Conservation (phyloP, 2,113 vertebrate genomes). For the Varanus komodoensis region DNA sequence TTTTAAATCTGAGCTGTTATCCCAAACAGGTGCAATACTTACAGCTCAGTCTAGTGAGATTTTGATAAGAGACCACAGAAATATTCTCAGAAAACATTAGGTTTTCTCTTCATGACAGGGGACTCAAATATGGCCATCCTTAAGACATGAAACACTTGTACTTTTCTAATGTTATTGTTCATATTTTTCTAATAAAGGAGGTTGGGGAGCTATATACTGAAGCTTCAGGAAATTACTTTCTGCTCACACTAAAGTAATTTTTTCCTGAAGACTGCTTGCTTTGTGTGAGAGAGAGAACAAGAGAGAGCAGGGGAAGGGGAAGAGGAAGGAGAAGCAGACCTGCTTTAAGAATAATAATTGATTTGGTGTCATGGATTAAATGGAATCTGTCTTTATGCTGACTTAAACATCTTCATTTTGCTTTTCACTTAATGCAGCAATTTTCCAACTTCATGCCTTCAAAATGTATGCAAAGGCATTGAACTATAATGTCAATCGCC, state of each 20-base stretch:
- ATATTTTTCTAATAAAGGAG: conserved; percentile 8
- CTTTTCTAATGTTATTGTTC: background rate
- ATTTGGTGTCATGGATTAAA: background rate
- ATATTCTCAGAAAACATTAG: background rate
- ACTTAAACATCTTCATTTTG: too few relatives aligned
- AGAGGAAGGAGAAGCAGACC: background rate
- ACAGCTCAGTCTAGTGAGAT: background rate
- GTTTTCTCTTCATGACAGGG: background rate
- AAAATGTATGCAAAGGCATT: too few relatives aligned
- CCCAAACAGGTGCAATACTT: background rate
- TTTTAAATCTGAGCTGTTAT: background rate
- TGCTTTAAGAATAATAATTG: background rate
- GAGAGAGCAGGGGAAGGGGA: too few relatives aligned
- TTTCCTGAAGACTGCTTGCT: too few relatives aligned
- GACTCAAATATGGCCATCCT: conserved; percentile 30
- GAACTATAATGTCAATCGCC: too few relatives aligned
- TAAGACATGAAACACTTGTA: background rate
- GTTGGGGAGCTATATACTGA: background rate
- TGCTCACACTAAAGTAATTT: conserved; percentile 12
- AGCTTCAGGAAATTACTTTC: background rate
- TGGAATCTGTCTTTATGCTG: background rate
- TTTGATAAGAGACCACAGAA: background rate
- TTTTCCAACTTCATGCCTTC: too few relatives aligned
- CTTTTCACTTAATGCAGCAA: too few relatives aligned
- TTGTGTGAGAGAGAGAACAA: too few relatives aligned